phyloP scores from a whole-genome alignment of 2,888 invertebrate species.

The Hoplodrina blanda region DNA sequence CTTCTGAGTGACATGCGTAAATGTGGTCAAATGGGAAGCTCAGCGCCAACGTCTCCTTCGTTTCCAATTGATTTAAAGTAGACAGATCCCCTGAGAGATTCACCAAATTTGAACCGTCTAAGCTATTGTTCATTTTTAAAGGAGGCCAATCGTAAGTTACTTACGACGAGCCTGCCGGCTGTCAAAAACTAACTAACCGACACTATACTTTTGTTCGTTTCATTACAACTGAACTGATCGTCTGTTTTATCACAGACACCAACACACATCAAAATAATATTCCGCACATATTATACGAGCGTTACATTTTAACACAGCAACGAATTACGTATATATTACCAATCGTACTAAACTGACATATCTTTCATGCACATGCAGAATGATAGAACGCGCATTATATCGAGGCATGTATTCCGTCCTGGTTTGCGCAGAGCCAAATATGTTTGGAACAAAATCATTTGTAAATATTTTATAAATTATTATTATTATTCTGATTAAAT shows the following conservation, averaged over 20 bases:
- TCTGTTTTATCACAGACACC: slow-evolving; percentile 65
- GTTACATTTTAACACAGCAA: slow-evolving; percentile 82
- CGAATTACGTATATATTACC: slow-evolving; percentile 75
- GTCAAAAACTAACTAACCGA: slow-evolving; percentile 81
- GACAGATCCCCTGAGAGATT: slow-evolving; percentile 85
- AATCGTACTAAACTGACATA: slow-evolving; percentile 82
- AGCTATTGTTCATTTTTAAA: slow-evolving; percentile 89
- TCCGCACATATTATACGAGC: slow-evolving; percentile 40
- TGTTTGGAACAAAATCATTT: slow-evolving; percentile 73
- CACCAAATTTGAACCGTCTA: slow-evolving; percentile 88
- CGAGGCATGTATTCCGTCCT: slow-evolving; percentile 68
- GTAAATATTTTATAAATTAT: slow-evolving; percentile 62
- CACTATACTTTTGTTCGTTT: slow-evolving; percentile 82
- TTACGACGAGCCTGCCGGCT: slow-evolving; percentile 88
- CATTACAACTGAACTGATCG: slow-evolving; percentile 79
- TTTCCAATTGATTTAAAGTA: slow-evolving; percentile 82
- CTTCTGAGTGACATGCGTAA: slow-evolving; percentile 92
- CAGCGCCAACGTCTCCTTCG: slow-evolving; percentile 88
- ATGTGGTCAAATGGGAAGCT: slow-evolving; percentile 93
- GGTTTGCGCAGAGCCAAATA: slow-evolving; percentile 60
- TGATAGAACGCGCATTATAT: slow-evolving; percentile 81
- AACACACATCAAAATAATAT: slow-evolving; percentile 63
- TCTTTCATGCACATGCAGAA: slow-evolving; percentile 87
- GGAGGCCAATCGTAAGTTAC: slow-evolving; percentile 76
- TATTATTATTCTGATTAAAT: slow-evolving; percentile 63